These are phyloP conservation scores for Cydia splendana DNA, from an alignment of 1,140 invertebrate species.

Conservation along the genomic window DNA sequence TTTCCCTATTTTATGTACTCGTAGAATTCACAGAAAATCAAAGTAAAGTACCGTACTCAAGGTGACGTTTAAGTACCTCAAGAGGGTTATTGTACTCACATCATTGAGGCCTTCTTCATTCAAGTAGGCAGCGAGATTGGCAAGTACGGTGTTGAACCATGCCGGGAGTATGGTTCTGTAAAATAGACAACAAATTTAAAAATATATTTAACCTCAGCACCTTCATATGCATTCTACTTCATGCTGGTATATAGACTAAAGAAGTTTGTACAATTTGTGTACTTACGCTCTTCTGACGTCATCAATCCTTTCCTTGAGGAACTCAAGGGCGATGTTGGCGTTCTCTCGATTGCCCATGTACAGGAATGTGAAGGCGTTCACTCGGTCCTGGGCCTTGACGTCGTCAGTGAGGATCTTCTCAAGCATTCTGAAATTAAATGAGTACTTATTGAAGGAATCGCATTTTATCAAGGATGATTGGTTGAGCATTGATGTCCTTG, in stretches of 20 bases:
- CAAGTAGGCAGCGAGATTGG: conserved; percentile 57
- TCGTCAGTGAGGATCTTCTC: conserved; percentile 59
- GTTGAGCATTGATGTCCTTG: too few species aligned
- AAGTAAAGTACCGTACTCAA: conserved; percentile 1
- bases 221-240: too few species aligned
- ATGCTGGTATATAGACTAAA: too few species aligned
- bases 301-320: conserved; percentile 54
- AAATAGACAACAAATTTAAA: conserved; percentile 28
- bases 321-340: conserved; percentile 55
- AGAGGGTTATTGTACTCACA: conserved; percentile 52
- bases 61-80: background rate
- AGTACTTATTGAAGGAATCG: too few species aligned
- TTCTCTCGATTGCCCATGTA: conserved; percentile 62
- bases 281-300: conserved; percentile 60
- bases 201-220: too few species aligned
- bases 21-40: background rate
- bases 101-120: conserved; percentile 65
- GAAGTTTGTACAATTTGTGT: background rate
- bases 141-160: conserved; percentile 59
- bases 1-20: background rate
- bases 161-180: conserved; percentile 61
- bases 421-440: conserved; percentile 53
- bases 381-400: conserved; percentile 65
- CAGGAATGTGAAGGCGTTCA: conserved; percentile 66
- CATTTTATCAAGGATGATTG: too few species aligned